phyloP scores from a whole-genome alignment of 2,797 vertebrate genomes.

The Eidolon dupreanum region DNA sequence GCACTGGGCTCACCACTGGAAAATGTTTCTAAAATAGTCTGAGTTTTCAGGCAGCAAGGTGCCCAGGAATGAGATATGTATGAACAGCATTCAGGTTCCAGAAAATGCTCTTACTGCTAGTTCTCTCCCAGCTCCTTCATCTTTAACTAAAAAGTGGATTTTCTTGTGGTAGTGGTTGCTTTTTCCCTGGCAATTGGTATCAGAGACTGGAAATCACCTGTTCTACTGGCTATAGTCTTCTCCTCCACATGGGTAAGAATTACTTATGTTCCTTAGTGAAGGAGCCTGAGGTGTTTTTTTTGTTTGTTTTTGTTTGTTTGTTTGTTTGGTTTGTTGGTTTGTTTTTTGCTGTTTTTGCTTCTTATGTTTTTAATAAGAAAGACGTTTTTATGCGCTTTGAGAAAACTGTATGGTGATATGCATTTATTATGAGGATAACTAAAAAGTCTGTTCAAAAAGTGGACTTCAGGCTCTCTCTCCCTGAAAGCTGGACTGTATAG shows the following conservation, averaged over 20 bases:
- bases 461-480: not conserved
- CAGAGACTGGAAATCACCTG: not conserved
- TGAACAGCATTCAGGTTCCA: not conserved
- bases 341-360: not conserved
- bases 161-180: not conserved
- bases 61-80: not conserved
- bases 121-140: not conserved
- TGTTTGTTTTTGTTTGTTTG: not conserved
- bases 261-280: not conserved
- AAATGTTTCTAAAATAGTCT: not conserved
- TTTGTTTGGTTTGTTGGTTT: not conserved
- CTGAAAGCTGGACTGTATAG: accelerated
- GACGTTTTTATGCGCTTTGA: not conserved
- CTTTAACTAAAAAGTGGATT: not conserved
- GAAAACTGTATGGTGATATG: not conserved
- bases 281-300: not conserved
- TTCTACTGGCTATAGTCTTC: not conserved
- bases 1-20: not conserved
- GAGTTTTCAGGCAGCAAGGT: not conserved
- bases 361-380: not conserved
- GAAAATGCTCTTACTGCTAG: not conserved
- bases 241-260: not conserved
- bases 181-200: not conserved
- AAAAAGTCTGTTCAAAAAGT: not conserved
- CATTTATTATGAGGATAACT: not conserved